Evolutionary conservation across 1,140 invertebrate genomes (phyloP), one percentile per base, ranked within the genome.

Genomic region (Drosophila sucinea): DNA sequence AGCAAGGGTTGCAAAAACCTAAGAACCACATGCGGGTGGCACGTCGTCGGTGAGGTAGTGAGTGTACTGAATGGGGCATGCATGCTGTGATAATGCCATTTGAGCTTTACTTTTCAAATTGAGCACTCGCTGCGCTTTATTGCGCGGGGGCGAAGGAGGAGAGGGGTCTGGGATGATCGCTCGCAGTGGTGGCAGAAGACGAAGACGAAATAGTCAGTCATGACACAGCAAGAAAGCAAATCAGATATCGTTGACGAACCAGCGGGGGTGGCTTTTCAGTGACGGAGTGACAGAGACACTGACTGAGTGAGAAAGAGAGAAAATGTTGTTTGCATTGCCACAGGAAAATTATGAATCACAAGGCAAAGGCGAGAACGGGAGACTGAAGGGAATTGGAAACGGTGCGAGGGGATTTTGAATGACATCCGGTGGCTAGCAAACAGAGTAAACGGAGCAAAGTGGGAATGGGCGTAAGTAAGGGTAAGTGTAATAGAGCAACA

Each of bases 21-120:
- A 63, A 87, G 67, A 89, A 73, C 40, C 55, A 64, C 68, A 87
- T 87, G 83, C 84, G 83, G 83, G 83, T 70, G 76, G 55, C 62
- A 56, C 4, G 32, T 17, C 30, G n/a, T 1, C 47, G 44, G 54
- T 44, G 64, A 51, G 11, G 38, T 32, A 68, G 51, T 60, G 47
- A 47, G 54, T 47, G 54, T n/a, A 17, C 10, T 10, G 29, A 25
- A 54, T 74, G 76, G 79, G 57, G 83, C 83, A 87, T 87, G 83
- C 83, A 87, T 87, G 84, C 83, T 87, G 83, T 89, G 83, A 87
- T 87, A 87, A 87, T 87, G 79, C 84, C 71, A 58, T 77, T 80
- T 87, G 79, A 87, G 83, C 83, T 87, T 77, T 77, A 80, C 82
- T 87, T 86, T 86, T 87, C 79, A 77, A 79, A 87, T 86, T 87